Evolutionary conservation across 2,797 vertebrate species (phyloP).

Genomic region (Ctenochaetus hawaiiensis): DNA sequence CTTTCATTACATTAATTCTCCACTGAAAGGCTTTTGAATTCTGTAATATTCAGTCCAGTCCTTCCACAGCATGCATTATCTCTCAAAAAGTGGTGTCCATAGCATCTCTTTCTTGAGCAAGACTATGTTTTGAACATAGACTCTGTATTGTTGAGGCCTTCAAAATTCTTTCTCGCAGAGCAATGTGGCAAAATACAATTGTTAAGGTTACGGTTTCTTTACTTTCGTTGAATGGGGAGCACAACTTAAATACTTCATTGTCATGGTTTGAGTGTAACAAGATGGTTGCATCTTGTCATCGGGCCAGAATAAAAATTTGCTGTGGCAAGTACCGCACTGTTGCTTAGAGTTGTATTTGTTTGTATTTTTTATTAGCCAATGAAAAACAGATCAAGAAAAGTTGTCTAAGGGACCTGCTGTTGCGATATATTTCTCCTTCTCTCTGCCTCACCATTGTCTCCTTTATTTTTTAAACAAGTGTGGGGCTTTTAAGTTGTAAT

Average conservation of each 20-base stretch:
- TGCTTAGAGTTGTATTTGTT: not conserved
- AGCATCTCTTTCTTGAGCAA: not conserved
- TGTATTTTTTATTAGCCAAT: too few relatives aligned
- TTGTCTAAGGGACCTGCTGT: too few relatives aligned
- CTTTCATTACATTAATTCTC: not conserved
- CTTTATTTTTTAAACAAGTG: not conserved
- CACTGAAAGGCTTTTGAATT: not conserved
- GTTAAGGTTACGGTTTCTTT: not conserved
- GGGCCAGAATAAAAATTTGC: too few relatives aligned
- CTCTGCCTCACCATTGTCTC: not conserved
- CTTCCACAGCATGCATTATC: not conserved
- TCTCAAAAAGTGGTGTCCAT: not conserved
- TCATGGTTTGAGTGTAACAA: not conserved
- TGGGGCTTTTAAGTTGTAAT: not conserved
- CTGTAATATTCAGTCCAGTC: not conserved
- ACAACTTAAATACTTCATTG: not conserved
- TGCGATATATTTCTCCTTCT: too few relatives aligned
- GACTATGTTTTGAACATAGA: not conserved
- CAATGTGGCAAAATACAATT: not conserved
- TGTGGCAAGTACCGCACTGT: not conserved
- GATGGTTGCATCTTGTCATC: not conserved
- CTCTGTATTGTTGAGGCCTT: not conserved
- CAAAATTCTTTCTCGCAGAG: not conserved
- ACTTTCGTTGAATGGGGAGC: not conserved
- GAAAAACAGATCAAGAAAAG: too few relatives aligned